Percentiles rank a stretch among this genome's conserved stretches.
Conservation (phyloP, 2,113 vertebrate species). For the Phycodurus eques region DNA sequence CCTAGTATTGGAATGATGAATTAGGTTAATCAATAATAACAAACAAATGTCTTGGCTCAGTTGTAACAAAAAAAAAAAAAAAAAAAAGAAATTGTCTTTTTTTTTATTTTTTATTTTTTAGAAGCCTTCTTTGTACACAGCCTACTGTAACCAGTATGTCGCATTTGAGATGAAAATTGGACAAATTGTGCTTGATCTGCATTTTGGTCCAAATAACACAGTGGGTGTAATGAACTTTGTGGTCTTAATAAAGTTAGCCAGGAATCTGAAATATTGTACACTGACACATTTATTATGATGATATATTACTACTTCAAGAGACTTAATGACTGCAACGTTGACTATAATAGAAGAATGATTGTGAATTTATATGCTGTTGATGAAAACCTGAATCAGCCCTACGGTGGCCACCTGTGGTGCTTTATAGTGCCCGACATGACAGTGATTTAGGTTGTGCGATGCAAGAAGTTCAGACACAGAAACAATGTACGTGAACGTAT, state of each 20-base stretch:
- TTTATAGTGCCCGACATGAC: constrained; percentile 23
- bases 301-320: not conserved
- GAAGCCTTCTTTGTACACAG: not conserved
- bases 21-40: constrained; percentile 21
- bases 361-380: constrained; percentile 31
- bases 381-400: constrained; percentile 28
- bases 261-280: not conserved
- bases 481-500: constrained; percentile 1
- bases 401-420: constrained; percentile 31
- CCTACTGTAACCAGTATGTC: constrained; percentile 4
- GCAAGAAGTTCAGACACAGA: constrained; percentile 2
- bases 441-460: not conserved
- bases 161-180: not conserved
- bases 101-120: not conserved
- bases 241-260: not conserved
- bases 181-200: not conserved
- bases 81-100: constrained; percentile 17
- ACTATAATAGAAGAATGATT: constrained; percentile 34
- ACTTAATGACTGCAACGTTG: constrained; percentile 13
- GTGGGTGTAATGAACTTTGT: not conserved
- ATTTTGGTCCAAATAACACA: constrained; percentile 6
- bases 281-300: constrained; percentile 1
- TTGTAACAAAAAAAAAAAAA: constrained; percentile 11
- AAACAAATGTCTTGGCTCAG: constrained; percentile 13
- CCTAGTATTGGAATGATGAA: constrained; percentile 37